phyloP scores from a whole-genome alignment of 2,797 vertebrate species.

The Lacerta bilineata region DNA sequence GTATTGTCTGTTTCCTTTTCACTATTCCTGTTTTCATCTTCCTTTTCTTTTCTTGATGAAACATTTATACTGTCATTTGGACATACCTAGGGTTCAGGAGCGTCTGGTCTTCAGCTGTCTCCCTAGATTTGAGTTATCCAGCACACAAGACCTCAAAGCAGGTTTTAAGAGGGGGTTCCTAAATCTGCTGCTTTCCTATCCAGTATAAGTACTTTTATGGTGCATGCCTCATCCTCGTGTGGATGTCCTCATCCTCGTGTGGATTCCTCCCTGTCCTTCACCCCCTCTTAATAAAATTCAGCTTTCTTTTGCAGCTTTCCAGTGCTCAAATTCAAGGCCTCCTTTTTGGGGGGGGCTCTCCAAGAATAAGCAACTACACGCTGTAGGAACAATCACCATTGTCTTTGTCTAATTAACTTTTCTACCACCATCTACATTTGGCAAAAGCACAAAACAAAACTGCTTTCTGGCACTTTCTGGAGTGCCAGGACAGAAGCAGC shows the following conservation, averaged over 20 bases:
- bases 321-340: slow-evolving; percentile 15
- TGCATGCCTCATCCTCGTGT: too few species aligned
- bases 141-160: background rate
- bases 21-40: background rate
- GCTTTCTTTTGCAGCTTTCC: background rate
- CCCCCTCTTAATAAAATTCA: slow-evolving; percentile 3
- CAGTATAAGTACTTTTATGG: background rate
- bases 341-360: slow-evolving; percentile 38
- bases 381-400: slow-evolving; percentile 58
- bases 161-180: background rate
- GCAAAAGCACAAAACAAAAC: slow-evolving; percentile 57
- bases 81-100: background rate
- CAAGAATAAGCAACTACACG: slow-evolving; percentile 36
- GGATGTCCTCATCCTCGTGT: background rate
- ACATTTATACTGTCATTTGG: background rate
- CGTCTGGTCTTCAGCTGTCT: background rate
- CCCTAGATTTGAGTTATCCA: background rate
- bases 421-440: slow-evolving; percentile 55
- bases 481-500: slow-evolving; percentile 11
- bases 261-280: slow-evolving; percentile 8
- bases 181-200: slow-evolving; percentile 29
- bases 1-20: slow-evolving; percentile 25
- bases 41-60: slow-evolving; percentile 12
- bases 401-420: slow-evolving; percentile 67
- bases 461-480: slow-evolving; percentile 31